These are phyloP conservation scores for Halocynthia aurantium DNA, from an alignment of 23 tunicate species.

Conservation along the genomic window DNA sequence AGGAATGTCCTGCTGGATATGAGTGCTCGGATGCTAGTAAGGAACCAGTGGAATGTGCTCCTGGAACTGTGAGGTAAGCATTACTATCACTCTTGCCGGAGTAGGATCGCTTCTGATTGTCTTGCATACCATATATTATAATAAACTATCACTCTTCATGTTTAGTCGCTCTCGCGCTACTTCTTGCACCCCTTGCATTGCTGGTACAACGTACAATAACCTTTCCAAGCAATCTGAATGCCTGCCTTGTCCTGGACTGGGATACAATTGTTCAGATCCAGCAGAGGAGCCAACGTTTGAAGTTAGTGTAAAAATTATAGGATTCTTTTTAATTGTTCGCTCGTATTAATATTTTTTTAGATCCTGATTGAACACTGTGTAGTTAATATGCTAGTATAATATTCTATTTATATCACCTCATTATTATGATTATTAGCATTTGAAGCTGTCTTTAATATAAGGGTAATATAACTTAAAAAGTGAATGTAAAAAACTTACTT, in stretches of 20 bases:
- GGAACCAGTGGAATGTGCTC: slow-evolving; percentile 32
- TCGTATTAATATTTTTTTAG: background rate
- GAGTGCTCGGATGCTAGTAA: slow-evolving; percentile 11
- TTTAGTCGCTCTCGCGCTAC: slow-evolving; percentile 36
- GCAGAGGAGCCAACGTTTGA: slow-evolving; percentile 27
- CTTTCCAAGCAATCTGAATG: slow-evolving; percentile 48
- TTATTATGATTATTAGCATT: background rate
- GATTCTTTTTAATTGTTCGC: background rate
- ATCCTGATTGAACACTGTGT: background rate
- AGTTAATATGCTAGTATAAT: background rate
- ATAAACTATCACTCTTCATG: background rate
- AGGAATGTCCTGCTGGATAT: slow-evolving; percentile 73
- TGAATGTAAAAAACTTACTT: background rate
- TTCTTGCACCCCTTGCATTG: slow-evolving; percentile 38
- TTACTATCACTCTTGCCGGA: background rate
- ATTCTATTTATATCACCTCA: too few relatives aligned
- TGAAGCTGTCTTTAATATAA: background rate
- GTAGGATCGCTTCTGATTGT: background rate
- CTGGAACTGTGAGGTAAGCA: slow-evolving; percentile 54
- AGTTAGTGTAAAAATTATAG: slow-evolving; percentile 14
- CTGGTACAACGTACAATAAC: slow-evolving; percentile 49
- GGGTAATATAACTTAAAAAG: too few relatives aligned
- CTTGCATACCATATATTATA: background rate
- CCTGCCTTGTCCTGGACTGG: slow-evolving; percentile 55
- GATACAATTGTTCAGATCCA: slow-evolving; percentile 49